Evolutionary conservation across 2,797 vertebrate genomes (phyloP), one percentile per base, ranked within the genome.

Genomic region (Austrolebias charrua): DNA sequence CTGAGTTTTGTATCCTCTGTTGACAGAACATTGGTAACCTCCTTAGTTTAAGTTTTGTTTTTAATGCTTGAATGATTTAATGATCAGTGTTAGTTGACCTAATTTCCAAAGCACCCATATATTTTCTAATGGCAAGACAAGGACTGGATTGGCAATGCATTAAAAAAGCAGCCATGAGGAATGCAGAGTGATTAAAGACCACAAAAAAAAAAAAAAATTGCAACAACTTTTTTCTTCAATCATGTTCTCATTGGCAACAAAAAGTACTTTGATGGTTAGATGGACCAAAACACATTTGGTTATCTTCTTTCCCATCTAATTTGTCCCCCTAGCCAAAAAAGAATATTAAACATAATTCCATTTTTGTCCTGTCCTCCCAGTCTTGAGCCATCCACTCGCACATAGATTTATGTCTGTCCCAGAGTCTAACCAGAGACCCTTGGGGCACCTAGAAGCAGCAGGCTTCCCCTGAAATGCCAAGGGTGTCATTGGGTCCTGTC

Each of bases 401-500:
- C 63, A 68, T 77, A 85, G 81, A 80, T 77, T 85, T 84, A 75
- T 82, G 79, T 75, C 69, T 75, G 79, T 77, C 75, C 80, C 76
- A 75, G 78, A 81, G 73, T 72, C 79, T 81, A 85, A 80, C 69
- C 82, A 72, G 48, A 59, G 67, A 71, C 87, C 88, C 88, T 85
- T 67, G 74, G 86, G 88, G 82, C 84, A 78, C 68, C 66, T 66
- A 35, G 71, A 72, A 83, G 88, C 71, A 72, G 64, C 82, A 85
- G 63, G 78, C 87, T 79, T 80, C 77, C 83, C 83, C 82, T 81
- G 77, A 92, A 92, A 93, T 89, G 86, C 90, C 92, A 91, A 81
- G 88, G 80, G 83, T 84, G 84, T 90, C 86, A 90, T 77, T 81
- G 83, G 84, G 82, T 80, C 85, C 86, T 91, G 91, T 92, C 92